Evolutionary conservation across 2,113 vertebrate genomes (phyloP).

Genomic region (Melanocharis versteri): DNA sequence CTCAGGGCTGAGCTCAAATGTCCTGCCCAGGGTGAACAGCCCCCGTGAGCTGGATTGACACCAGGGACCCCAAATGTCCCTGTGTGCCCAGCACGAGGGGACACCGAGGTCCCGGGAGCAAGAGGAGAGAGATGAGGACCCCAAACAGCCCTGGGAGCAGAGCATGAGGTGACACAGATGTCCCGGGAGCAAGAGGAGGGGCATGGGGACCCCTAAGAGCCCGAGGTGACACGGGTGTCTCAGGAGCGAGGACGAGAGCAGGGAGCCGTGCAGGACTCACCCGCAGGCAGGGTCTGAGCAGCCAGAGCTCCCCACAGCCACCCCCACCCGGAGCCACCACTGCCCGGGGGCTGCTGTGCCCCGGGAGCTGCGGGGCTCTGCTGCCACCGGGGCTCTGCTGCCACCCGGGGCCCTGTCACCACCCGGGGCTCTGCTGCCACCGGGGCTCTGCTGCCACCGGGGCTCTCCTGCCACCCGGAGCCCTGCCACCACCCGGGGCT

Average conservation of each 20-base stretch:
- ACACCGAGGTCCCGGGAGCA: background rate
- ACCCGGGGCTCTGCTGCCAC: background rate
- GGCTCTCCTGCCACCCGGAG: background rate
- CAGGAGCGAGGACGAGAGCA: background rate
- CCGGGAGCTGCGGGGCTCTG: background rate
- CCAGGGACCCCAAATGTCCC: background rate
- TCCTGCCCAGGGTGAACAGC: background rate
- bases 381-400: background rate
- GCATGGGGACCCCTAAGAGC: background rate
- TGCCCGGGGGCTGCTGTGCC: background rate
- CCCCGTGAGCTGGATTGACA: background rate
- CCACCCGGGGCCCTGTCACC: background rate
- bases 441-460: background rate
- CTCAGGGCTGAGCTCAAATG: background rate
- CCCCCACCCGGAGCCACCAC: fast-evolving
- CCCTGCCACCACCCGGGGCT: background rate
- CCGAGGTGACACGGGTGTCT: background rate
- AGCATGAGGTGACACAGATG: background rate
- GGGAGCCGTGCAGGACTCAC: background rate
- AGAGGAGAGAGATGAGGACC: no score
- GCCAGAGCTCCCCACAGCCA: background rate
- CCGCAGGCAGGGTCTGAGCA: background rate
- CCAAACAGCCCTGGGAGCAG: background rate
- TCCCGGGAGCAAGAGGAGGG: no score
- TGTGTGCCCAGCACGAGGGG: background rate